Evolutionary conservation across 2,113 vertebrate species (phyloP).

Genomic region (Chaetodon trifascialis): DNA sequence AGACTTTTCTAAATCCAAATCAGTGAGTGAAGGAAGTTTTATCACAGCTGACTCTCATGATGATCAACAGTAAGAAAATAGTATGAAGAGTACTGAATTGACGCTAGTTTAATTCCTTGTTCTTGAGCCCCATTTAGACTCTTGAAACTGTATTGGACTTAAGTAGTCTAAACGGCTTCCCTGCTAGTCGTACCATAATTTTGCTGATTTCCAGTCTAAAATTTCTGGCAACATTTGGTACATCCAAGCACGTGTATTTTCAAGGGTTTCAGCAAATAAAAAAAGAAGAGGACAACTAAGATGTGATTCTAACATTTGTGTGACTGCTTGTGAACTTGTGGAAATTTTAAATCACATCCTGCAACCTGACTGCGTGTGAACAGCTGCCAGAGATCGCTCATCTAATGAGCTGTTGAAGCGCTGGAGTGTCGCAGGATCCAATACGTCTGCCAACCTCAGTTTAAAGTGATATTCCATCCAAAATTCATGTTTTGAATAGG

Average conservation of each 20-base stretch:
- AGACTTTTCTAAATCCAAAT: too few species aligned
- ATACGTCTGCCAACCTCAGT: background rate
- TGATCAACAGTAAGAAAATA: too few species aligned
- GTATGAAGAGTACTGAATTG: too few species aligned
- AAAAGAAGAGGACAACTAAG: background rate
- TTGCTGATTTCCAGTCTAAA: background rate
- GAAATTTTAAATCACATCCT: conserved; percentile 26
- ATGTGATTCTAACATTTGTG: background rate
- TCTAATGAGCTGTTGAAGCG: conserved; percentile 7
- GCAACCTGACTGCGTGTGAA: conserved; percentile 10
- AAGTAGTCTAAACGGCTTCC: background rate
- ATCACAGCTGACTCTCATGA: too few species aligned
- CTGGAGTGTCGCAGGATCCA: conserved; percentile 1
- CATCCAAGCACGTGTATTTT: background rate
- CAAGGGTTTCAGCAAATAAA: background rate
- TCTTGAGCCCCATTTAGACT: background rate
- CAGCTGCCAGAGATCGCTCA: conserved; percentile 11
- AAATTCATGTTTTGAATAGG: background rate
- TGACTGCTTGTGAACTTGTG: conserved; percentile 4
- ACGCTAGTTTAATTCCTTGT: background rate
- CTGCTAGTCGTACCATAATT: too few species aligned
- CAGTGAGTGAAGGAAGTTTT: too few species aligned
- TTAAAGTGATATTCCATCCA: background rate
- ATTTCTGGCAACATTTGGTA: background rate
- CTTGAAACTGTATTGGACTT: background rate